Evolutionary conservation across 2,113 vertebrate species (phyloP).

Genomic region (Rana temporaria): DNA sequence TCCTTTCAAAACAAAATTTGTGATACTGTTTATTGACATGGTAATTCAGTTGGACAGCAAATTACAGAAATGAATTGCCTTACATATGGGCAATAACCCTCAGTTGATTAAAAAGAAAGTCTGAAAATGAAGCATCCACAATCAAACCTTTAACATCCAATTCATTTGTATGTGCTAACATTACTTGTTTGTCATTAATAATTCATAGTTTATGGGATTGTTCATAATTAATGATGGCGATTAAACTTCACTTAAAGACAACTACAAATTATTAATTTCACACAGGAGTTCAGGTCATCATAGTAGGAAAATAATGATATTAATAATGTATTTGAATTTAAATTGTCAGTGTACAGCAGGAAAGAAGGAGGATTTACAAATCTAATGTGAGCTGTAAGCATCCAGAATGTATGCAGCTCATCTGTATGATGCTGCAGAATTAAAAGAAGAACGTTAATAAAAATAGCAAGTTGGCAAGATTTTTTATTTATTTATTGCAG

Average conservation of each 20-base stretch:
- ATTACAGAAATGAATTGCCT: conserved; percentile 46
- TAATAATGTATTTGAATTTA: conserved; percentile 31
- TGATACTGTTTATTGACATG: conserved; percentile 33
- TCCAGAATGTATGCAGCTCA: neutral
- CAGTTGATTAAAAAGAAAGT: conserved; percentile 30
- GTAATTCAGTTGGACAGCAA: conserved; percentile 36
- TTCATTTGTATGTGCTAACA: conserved; percentile 51
- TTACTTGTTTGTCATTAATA: conserved; percentile 50
- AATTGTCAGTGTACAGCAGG: conserved; percentile 6
- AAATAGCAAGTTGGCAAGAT: neutral
- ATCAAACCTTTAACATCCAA: conserved; percentile 32
- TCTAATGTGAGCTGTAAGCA: conserved; percentile 9
- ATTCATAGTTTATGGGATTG: conserved; percentile 42
- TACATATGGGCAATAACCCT: conserved; percentile 21
- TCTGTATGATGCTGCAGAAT: neutral
- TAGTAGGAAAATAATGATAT: conserved; percentile 38
- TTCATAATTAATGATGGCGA: conserved; percentile 52
- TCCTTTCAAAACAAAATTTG: conserved; percentile 27
- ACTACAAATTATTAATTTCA: conserved; percentile 47
- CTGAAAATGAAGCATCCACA: conserved; percentile 32
- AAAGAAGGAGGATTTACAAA: conserved; percentile 15
- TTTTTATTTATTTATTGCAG: too few relatives aligned
- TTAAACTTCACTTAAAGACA: conserved; percentile 54
- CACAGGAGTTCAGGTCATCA: conserved; percentile 37
- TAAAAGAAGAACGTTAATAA: neutral